Percentiles rank a stretch among this genome's conserved stretches.
phyloP scores from a whole-genome alignment of 2,797 vertebrate species.

The Amblyopsis hoosieri region DNA sequence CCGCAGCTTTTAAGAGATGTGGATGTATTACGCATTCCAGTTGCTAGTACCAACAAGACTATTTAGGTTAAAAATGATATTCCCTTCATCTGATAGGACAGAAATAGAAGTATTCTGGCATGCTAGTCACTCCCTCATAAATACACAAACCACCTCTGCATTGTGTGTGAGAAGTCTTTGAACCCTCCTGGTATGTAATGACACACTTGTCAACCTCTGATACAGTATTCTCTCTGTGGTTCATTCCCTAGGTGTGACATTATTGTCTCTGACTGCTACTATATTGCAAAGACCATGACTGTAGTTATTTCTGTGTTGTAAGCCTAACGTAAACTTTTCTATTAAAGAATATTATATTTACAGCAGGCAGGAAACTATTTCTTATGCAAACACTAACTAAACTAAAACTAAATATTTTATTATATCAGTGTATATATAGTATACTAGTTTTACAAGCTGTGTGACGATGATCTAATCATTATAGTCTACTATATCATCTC shows the following conservation, averaged over 20 bases:
- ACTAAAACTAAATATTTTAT: no score
- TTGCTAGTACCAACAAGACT: slow-evolving; percentile 4
- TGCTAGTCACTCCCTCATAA: background rate
- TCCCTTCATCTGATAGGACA: slow-evolving; percentile 2
- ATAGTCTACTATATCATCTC: no score
- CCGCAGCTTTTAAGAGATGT: background rate
- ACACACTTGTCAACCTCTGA: slow-evolving; percentile 29
- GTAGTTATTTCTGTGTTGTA: no score
- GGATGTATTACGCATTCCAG: background rate
- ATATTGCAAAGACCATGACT: no score
- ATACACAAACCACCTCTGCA: slow-evolving; percentile 27
- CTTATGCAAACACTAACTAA: no score
- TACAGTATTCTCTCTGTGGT: background rate
- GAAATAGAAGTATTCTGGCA: slow-evolving; percentile 15
- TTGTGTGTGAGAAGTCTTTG: slow-evolving; percentile 31
- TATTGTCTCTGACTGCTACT: no score
- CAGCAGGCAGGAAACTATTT: no score
- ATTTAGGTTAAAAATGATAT: slow-evolving; percentile 9
- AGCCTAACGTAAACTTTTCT: no score
- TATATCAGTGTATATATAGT: no score
- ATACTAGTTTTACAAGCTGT: no score
- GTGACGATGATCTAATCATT: no score
- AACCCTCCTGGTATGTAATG: slow-evolving; percentile 23
- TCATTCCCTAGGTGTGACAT: slow-evolving; percentile 11
- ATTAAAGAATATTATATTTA: no score